Base-by-base conservation (phyloP, 2,888 invertebrate species). In the Andrena trimmerana region DNA sequence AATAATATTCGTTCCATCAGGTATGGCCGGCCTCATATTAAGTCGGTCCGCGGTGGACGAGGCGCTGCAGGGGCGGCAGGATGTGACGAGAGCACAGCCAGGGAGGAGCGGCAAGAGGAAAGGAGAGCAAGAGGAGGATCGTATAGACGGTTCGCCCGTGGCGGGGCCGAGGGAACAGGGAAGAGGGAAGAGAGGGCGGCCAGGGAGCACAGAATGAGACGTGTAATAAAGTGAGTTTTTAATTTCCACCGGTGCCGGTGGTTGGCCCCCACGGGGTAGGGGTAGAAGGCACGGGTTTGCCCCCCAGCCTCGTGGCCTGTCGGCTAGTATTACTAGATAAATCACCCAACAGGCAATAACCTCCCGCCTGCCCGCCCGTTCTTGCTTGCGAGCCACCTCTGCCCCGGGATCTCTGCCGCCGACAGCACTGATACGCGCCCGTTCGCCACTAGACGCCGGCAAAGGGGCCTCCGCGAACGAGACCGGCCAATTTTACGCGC, bases 151-250 rank as follows among this genome's bases (percentile, higher is more conserved):
- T 57, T 63, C 13, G 76, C 10, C 73, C 54, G 79, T 68, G 75
- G 66, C 66, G 73, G 65, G 57, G 82, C 72, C 59, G 52, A 77
- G 54, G 80, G 75, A 42, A 13, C 54, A 29, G 59, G 63, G 81
- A 63, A 67, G 76, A 60, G 27, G 31, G 60, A 7, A 16, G 60
- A 67, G 81, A 63, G 76, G 42, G 76, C 63, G 33, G 66, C 74
- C 80, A 78, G 81, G 68, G 86, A 85, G 86, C 84, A 78, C 82
- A 88, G 93, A 94, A 93, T 93, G 94, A 94, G 93, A 94, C 94
- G 93, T 93, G 94, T 94, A 94, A 94, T 94, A 94, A 93, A 94
- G 94, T 93, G 93, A 94, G 93, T 94, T 94, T 94, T 94, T 94
- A 93, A 94, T 94, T 94, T 94, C 91, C 93, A 94, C 90, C 91